Conservation (phyloP, 2,888 invertebrate species). For the Dromius quadrimaculatus region DNA sequence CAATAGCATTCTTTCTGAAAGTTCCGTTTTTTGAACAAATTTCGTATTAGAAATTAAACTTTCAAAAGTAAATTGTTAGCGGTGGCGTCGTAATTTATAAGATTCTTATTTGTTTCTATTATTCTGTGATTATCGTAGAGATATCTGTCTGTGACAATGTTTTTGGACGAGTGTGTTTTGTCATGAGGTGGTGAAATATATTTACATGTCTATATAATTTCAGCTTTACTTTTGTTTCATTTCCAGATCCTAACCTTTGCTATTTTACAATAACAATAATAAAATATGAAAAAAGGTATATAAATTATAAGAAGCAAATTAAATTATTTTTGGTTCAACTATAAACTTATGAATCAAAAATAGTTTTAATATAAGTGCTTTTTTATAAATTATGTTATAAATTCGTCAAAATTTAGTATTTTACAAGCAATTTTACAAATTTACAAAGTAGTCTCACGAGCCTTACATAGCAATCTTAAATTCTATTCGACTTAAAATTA, state of each 20-base stretch:
- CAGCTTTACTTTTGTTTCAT: constrained; percentile 1
- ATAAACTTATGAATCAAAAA: too few species aligned
- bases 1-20: too few species aligned
- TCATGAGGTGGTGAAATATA: constrained; percentile 28
- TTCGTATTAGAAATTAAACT: constrained; percentile 11
- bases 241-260: constrained; percentile 1
- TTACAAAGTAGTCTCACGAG: constrained; percentile 44
- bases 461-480: constrained; percentile 33
- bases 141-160: constrained; percentile 21
- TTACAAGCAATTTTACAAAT: constrained; percentile 48
- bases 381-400: constrained; percentile 10
- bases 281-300: too few species aligned
- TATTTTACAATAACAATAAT: not conserved
- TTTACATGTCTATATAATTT: constrained; percentile 35
- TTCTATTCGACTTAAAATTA: constrained; percentile 7
- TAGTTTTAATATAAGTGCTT: too few species aligned
- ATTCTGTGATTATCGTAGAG: constrained; percentile 38
- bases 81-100: constrained; percentile 31
- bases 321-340: too few species aligned
- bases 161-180: constrained; percentile 25
- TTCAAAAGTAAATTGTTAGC: constrained; percentile 25
- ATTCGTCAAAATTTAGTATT: constrained; percentile 44
- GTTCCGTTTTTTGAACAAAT: not conserved
- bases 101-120: constrained; percentile 36
- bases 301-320: too few species aligned